These are phyloP conservation scores for Acleris literana DNA, from an alignment of 2,888 invertebrate genomes.

Conservation along the genomic window DNA sequence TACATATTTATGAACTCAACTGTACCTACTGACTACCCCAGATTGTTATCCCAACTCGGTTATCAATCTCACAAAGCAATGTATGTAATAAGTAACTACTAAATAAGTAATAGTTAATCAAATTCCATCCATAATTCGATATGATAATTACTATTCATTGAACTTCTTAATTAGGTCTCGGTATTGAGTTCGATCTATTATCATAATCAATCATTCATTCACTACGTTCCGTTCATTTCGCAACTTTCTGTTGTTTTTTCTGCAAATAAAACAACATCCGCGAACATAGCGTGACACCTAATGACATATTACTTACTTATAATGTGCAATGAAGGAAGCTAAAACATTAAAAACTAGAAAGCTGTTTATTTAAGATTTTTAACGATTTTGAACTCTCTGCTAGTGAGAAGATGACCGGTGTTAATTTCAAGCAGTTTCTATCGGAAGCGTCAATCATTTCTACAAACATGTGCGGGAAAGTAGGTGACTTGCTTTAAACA, in stretches of 20 bases:
- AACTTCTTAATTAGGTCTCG: not conserved
- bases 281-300: constrained; percentile 7
- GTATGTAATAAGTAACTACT: not conserved
- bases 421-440: constrained; percentile 51
- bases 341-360: constrained; percentile 21
- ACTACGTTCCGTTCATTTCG: constrained; percentile 44
- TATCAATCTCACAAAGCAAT: too few species aligned
- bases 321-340: constrained; percentile 44
- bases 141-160: not conserved
- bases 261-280: not conserved
- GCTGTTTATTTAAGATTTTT: constrained; percentile 22
- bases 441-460: constrained; percentile 65
- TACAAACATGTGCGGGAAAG: constrained; percentile 62
- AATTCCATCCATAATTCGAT: constrained; percentile 1
- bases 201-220: constrained; percentile 42
- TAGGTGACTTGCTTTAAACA: constrained; percentile 60
- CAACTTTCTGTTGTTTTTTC: constrained; percentile 46
- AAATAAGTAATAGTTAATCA: not conserved
- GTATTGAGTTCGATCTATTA: constrained; percentile 1
- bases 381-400: constrained; percentile 14
- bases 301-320: constrained; percentile 37
- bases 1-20: too few species aligned
- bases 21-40: too few species aligned
- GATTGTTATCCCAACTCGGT: too few species aligned
- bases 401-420: constrained; percentile 11